A percentile compares a stretch with the other conserved stretches of the same genome.
Conservation (phyloP, 23 tunicate genomes). For the Ascidia mentula region DNA sequence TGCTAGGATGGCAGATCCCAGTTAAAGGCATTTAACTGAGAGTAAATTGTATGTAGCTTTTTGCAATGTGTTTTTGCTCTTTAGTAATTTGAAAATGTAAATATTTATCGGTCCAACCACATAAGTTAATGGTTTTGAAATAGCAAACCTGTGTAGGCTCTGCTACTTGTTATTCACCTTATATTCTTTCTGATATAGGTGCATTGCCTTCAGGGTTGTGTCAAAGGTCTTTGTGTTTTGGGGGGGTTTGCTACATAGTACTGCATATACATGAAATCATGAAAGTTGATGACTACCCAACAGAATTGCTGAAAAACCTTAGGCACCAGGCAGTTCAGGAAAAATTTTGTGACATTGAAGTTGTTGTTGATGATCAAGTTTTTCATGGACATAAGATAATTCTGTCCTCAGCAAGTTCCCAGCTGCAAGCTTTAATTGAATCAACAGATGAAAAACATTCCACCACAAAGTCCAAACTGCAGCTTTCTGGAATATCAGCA, state of each 20-base stretch:
- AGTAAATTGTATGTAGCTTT: no score
- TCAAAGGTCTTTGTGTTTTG: background rate
- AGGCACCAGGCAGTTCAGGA: background rate
- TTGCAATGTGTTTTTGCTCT: no score
- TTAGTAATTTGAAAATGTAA: no score
- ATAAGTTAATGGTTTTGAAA: no score
- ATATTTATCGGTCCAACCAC: no score
- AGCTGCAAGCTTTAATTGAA: background rate
- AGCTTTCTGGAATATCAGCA: background rate
- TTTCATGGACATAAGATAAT: background rate
- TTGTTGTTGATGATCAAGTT: background rate
- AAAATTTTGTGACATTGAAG: conserved; percentile 1
- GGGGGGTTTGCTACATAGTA: background rate
- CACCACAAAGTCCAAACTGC: background rate
- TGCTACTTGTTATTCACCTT: no score
- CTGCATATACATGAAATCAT: background rate
- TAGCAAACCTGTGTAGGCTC: no score
- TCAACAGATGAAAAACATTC: background rate
- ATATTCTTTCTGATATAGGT: no score
- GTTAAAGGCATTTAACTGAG: no score
- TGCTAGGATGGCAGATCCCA: no score
- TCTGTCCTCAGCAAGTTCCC: background rate
- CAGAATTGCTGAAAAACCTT: background rate
- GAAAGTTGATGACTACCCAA: background rate
- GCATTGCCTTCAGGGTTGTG: no score